Evolutionary conservation across 2,113 vertebrate genomes (phyloP).

Genomic region (Gavia stellata): DNA sequence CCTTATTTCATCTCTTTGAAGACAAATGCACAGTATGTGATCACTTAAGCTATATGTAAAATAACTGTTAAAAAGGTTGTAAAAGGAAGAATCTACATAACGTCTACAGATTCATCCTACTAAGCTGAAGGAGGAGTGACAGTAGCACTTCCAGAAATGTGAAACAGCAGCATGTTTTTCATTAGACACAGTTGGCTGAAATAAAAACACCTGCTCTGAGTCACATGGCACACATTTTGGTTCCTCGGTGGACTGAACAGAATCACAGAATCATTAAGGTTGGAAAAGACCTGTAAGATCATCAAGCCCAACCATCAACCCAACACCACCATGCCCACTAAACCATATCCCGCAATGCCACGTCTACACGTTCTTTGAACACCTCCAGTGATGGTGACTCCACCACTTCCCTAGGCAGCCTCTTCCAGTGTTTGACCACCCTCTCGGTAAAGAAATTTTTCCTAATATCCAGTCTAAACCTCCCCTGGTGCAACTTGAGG

Average conservation of each 20-base stretch:
- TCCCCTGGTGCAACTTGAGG: no score
- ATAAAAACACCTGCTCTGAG: not conserved
- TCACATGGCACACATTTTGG: not conserved
- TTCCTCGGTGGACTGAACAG: not conserved
- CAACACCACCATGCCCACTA: no score
- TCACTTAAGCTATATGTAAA: not conserved
- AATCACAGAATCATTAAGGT: no score
- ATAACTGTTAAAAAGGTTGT: not conserved
- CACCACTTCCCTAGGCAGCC: no score
- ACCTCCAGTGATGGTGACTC: no score
- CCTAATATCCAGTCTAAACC: no score
- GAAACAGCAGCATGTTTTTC: not conserved
- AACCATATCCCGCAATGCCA: no score
- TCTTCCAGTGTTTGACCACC: no score
- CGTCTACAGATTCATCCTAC: not conserved
- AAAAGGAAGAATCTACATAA: not conserved
- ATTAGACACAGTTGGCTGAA: not conserved
- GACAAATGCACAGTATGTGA: not conserved
- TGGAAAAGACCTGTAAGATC: no score
- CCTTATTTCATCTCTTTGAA: not conserved
- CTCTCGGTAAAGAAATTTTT: no score
- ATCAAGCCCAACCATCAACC: no score
- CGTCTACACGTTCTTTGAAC: no score
- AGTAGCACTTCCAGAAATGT: not conserved
- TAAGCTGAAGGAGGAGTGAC: not conserved